phyloP scores from a whole-genome alignment of 1,140 invertebrate species.

The Drosophila azteca region DNA sequence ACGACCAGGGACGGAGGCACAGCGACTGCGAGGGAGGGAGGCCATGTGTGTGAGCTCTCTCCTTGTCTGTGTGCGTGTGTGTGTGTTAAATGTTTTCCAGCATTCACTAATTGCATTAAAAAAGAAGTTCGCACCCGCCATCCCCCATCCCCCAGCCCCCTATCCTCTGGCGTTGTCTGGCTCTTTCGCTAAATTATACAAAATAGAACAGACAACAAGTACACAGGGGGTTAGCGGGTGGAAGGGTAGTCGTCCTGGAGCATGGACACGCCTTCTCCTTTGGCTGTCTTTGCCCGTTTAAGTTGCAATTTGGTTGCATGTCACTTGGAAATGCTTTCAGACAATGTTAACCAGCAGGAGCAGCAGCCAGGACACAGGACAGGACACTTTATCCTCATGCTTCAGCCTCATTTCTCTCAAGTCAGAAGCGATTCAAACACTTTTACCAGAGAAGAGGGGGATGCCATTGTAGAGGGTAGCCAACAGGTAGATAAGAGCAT shows the following conservation, averaged over 20 bases:
- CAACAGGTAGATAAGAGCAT: too few species aligned
- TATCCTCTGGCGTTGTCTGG: slow-evolving; percentile 39
- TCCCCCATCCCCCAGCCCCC: slow-evolving; percentile 4
- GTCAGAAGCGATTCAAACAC: slow-evolving; percentile 17
- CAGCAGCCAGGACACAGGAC: background rate
- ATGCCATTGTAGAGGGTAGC: too few species aligned
- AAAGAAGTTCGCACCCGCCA: slow-evolving; percentile 51
- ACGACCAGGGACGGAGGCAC: background rate
- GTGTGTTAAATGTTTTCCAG: slow-evolving; percentile 74
- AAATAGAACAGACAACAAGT: slow-evolving; percentile 55
- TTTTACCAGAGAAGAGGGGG: background rate
- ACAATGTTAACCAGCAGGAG: slow-evolving; percentile 57
- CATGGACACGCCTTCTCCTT: slow-evolving; percentile 40
- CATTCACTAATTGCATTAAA: slow-evolving; percentile 78
- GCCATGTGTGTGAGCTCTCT: too few species aligned
- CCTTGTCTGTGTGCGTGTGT: slow-evolving; percentile 21
- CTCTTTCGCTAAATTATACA: slow-evolving; percentile 72
- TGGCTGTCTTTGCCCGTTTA: slow-evolving; percentile 66
- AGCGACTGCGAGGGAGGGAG: too few species aligned
- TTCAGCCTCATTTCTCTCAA: slow-evolving; percentile 1
- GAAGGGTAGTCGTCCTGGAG: slow-evolving; percentile 1
- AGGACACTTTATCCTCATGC: slow-evolving; percentile 22
- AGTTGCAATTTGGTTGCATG: slow-evolving; percentile 79
- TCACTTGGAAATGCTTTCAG: slow-evolving; percentile 78
- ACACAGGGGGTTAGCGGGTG: slow-evolving; percentile 7